Evolutionary conservation across 2,113 vertebrate species (phyloP).

Genomic region (Daubentonia madagascariensis): DNA sequence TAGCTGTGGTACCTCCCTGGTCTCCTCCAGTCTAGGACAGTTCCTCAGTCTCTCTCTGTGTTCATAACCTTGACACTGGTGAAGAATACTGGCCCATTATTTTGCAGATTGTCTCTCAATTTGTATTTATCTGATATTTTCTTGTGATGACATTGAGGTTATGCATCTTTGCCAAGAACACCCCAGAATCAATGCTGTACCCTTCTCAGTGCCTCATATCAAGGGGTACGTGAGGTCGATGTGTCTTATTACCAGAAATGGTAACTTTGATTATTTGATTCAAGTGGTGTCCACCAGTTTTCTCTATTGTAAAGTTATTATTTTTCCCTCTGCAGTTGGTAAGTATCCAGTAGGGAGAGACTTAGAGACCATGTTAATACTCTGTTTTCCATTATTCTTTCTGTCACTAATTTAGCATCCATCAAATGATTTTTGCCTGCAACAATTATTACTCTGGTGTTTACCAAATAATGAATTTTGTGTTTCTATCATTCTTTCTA

Average conservation of each 20-base stretch:
- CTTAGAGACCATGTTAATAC: neutral
- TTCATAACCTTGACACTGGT: neutral
- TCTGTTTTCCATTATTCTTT: neutral
- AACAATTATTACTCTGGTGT: neutral
- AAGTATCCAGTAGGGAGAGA: neutral
- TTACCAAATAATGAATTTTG: neutral
- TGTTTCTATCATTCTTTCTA: too few species aligned
- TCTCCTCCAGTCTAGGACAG: neutral
- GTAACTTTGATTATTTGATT: neutral
- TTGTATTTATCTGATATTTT: neutral
- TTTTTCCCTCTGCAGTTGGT: neutral
- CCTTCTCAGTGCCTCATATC: accelerated
- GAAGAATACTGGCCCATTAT: too few species aligned
- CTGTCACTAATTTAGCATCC: neutral
- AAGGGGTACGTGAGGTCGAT: accelerated
- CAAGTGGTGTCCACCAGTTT: neutral
- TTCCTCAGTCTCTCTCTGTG: neutral
- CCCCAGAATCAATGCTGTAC: too few species aligned
- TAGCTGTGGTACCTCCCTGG: too few species aligned
- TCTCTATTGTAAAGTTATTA: neutral
- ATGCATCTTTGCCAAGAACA: neutral
- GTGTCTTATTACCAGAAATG: accelerated
- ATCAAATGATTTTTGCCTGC: neutral
- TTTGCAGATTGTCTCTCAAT: neutral
- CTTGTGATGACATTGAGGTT: neutral